Base-by-base conservation (phyloP, 2,797 vertebrate genomes). In the Danio aesculapii region DNA sequence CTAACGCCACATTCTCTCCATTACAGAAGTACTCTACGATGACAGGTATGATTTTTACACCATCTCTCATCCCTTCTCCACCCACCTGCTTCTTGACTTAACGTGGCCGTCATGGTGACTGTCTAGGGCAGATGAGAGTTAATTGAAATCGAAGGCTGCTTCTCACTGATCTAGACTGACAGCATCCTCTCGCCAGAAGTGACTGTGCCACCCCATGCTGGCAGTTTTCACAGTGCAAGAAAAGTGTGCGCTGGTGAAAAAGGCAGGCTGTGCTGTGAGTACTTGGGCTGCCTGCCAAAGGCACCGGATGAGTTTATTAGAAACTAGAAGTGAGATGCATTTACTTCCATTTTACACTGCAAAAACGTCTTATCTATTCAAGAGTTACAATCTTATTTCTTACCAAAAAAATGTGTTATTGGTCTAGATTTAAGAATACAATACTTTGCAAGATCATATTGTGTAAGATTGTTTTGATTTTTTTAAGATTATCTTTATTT, bases 131-230 rank as follows among this genome's bases (percentile, higher is more conserved):
- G 91, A 92, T 91, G 88, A 86, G 88, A 70, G 88, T 90, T 95
- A 94, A 94, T 94, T 93, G 93, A 94, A 95, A 94, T 92, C 82
- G 93, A 95, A 94, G 88, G 91, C 90, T 90, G 89, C 90, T 92
- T 88, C 88, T 87, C 84, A 86, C 91, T 93, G 93, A 93, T 94
- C 89, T 71, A 87, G 88, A 91, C 86, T 91, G 92, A 93, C 91
- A 94, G 90, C 89, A 89, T 88, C 90, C 87, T 88, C 90, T 92
- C 90, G 90, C 92, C 90, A 91, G 93, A 91, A 92, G 90, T 92
- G 89, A 92, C 90, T 90, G 89, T 92, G 91, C 91, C 89, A 88
- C 89, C 92, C 91, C 91, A 89, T 88, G 90, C 92, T 89, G 92
- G 83, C 91, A 93, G 89, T 92, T 92, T 93, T 92, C 90, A 88